A percentile compares a stretch with the other conserved stretches of the same genome.
These are phyloP conservation scores for Drosophila lacertosa DNA, from an alignment of 1,140 invertebrate species.

Conservation along the genomic window DNA sequence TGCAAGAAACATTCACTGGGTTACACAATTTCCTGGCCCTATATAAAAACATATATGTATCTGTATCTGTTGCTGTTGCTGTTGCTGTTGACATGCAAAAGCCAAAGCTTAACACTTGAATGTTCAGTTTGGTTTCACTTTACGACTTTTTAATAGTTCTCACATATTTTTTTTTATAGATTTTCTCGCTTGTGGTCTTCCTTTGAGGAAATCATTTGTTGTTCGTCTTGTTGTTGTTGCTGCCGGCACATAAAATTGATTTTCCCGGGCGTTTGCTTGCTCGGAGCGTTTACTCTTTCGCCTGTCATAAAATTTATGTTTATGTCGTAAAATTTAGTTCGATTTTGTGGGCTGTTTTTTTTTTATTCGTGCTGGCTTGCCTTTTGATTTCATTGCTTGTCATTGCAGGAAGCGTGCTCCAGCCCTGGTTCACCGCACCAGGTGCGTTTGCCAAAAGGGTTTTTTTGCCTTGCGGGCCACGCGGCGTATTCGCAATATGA, in stretches of 20 bases:
- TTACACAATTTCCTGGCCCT: constrained; percentile 58
- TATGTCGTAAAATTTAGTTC: constrained; percentile 82
- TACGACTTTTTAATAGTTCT: constrained; percentile 84
- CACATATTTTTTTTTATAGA: constrained; percentile 83
- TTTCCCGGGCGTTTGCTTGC: constrained; percentile 37
- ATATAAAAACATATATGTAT: constrained; percentile 26
- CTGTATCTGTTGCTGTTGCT: constrained; percentile 50
- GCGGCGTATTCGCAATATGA: constrained; percentile 45
- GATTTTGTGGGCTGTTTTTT: constrained; percentile 60
- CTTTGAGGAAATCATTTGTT: constrained; percentile 64
- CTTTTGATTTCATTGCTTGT: constrained; percentile 56
- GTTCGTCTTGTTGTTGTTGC: constrained; percentile 66
- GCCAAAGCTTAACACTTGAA: constrained; percentile 68
- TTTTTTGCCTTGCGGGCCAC: constrained; percentile 24
- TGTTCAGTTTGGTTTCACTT: constrained; percentile 51
- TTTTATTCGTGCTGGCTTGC: constrained; percentile 45
- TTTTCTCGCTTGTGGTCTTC: constrained; percentile 53
- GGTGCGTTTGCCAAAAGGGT: constrained; percentile 42
- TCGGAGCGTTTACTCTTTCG: constrained; percentile 47
- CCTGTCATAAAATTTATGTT: constrained; percentile 83
- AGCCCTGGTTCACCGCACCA: too few relatives aligned
- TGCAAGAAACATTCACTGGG: constrained; percentile 45
- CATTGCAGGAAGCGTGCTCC: too few relatives aligned
- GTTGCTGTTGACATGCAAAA: constrained; percentile 75
- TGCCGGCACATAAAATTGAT: constrained; percentile 83